phyloP scores from a whole-genome alignment of 2,797 vertebrate genomes.

The Dicrostonyx torquatus region DNA sequence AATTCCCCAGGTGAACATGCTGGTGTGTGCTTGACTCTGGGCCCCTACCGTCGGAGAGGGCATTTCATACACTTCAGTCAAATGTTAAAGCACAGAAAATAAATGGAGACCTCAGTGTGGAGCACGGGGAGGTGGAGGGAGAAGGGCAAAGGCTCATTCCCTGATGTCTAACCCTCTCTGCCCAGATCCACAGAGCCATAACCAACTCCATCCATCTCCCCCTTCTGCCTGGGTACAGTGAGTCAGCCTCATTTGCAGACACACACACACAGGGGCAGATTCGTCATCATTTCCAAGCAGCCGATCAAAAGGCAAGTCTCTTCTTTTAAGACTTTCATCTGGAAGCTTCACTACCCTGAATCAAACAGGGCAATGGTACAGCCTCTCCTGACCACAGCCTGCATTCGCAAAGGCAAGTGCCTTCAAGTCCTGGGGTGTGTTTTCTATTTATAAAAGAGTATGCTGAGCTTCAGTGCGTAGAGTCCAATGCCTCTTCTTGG shows the following conservation, averaged over 20 bases:
- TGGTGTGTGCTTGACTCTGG: slow-evolving; percentile 16
- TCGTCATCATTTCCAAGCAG: slow-evolving; percentile 59
- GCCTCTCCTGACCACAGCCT: neutral
- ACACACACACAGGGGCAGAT: slow-evolving; percentile 14
- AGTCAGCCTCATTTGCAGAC: slow-evolving; percentile 41
- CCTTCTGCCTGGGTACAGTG: neutral
- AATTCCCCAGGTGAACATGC: slow-evolving; percentile 44
- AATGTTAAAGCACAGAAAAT: slow-evolving; percentile 60
- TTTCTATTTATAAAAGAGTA: slow-evolving; percentile 42
- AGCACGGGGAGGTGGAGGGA: neutral
- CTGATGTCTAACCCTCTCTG: slow-evolving; percentile 58
- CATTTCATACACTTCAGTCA: slow-evolving; percentile 52
- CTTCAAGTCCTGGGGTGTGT: neutral
- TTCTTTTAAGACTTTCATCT: slow-evolving; percentile 72
- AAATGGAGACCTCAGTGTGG: slow-evolving; percentile 29
- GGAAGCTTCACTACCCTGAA: slow-evolving; percentile 58
- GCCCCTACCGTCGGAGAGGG: slow-evolving; percentile 1
- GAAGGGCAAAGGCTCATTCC: slow-evolving; percentile 32
- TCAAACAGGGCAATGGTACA: slow-evolving; percentile 52
- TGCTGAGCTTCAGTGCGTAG: fast-evolving
- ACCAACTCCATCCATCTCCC: slow-evolving; percentile 56
- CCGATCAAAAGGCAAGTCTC: slow-evolving; percentile 73
- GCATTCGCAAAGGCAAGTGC: slow-evolving; percentile 52
- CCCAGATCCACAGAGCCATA: slow-evolving; percentile 62
- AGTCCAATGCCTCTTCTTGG: neutral